These are phyloP conservation scores for Furcula furcula DNA, from an alignment of 2,888 invertebrate genomes.

Conservation along the genomic window DNA sequence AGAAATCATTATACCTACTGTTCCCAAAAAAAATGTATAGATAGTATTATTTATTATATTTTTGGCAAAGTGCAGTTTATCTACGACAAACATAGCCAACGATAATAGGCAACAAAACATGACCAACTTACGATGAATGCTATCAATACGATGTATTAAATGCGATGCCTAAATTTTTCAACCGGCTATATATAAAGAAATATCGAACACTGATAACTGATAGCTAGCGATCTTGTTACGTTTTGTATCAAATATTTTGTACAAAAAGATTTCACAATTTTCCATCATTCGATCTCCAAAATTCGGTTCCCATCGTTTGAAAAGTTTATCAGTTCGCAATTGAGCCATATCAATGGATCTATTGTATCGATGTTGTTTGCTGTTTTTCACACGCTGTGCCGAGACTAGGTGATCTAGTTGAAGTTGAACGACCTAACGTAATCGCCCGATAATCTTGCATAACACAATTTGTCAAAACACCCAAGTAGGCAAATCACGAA, in stretches of 20 bases:
- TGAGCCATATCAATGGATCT: slow-evolving; percentile 45
- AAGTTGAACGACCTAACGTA: slow-evolving; percentile 65
- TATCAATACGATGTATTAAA: slow-evolving; percentile 30
- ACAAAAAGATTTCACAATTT: slow-evolving; percentile 49
- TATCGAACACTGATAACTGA: slow-evolving; percentile 24
- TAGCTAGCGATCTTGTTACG: slow-evolving; percentile 27
- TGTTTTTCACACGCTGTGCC: slow-evolving; percentile 54
- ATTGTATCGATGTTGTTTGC: slow-evolving; percentile 42
- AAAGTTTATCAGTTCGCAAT: slow-evolving; percentile 51
- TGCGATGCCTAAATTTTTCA: slow-evolving; percentile 31
- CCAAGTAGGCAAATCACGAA: slow-evolving; percentile 27
- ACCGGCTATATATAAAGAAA: slow-evolving; percentile 25
- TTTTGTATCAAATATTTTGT: slow-evolving; percentile 28
- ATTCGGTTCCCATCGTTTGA: slow-evolving; percentile 45
- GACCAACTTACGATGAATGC: slow-evolving; percentile 23
- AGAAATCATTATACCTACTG: no score
- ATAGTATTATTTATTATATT: no score
- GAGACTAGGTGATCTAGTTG: slow-evolving; percentile 44
- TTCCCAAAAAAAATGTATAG: no score
- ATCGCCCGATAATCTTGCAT: slow-evolving; percentile 41
- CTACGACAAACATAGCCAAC: slow-evolving; percentile 25
- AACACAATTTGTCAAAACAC: slow-evolving; percentile 44
- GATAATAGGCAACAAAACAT: slow-evolving; percentile 30
- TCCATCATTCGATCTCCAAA: slow-evolving; percentile 30
- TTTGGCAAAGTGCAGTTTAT: slow-evolving; percentile 10